Evolutionary conservation across 1,140 invertebrate species (phyloP).

Genomic region (Scaptodrosophila lebanonensis): DNA sequence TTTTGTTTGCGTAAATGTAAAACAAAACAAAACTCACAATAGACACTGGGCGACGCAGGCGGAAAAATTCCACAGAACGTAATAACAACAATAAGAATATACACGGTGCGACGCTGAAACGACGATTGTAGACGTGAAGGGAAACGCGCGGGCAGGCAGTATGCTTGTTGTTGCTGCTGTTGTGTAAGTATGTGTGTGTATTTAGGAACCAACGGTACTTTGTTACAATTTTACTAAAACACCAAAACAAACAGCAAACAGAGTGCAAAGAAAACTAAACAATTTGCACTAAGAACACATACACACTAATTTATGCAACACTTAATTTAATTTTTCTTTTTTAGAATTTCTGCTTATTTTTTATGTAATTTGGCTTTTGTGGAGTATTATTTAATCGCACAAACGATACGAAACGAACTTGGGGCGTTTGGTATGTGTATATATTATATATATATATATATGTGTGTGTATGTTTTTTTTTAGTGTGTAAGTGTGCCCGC

Average conservation of each 20-base stretch:
- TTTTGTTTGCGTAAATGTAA: no score
- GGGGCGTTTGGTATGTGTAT: slow-evolving; percentile 18
- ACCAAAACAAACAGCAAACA: slow-evolving; percentile 53
- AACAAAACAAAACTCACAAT: no score
- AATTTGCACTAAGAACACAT: slow-evolving; percentile 21
- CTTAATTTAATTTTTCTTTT: slow-evolving; percentile 16
- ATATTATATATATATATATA: slow-evolving; percentile 24
- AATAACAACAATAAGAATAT: slow-evolving; percentile 13
- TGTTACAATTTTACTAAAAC: slow-evolving; percentile 39
- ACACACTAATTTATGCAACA: slow-evolving; percentile 42
- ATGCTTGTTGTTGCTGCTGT: slow-evolving; percentile 18
- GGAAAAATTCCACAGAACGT: no score
- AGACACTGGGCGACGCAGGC: no score
- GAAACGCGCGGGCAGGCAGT: no score
- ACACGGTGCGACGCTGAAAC: slow-evolving; percentile 17
- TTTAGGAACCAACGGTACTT: slow-evolving; percentile 46
- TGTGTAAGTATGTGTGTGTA: slow-evolving; percentile 16
- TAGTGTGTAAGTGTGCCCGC: slow-evolving; percentile 25
- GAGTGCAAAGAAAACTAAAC: background rate
- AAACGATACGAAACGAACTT: slow-evolving; percentile 25
- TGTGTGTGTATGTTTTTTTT: slow-evolving; percentile 18
- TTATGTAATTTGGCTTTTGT: slow-evolving; percentile 58
- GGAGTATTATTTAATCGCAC: slow-evolving; percentile 72
- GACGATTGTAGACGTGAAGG: no score
- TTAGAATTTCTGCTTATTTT: slow-evolving; percentile 41